phyloP scores from a whole-genome alignment of 37 sponge, comb jelly and placozoan genomes.

The Chondrosia reniformis region DNA sequence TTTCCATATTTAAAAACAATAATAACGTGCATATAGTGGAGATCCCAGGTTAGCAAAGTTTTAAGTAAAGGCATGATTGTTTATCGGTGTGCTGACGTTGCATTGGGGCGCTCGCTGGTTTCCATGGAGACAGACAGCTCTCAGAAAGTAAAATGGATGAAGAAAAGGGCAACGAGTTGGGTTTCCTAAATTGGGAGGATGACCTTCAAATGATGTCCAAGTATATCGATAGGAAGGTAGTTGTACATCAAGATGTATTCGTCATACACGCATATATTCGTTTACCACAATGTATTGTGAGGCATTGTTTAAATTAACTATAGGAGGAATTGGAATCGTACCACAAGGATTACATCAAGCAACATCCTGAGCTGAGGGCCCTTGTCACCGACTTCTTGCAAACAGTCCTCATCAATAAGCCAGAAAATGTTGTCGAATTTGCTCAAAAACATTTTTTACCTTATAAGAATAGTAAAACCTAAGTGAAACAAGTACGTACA shows the following conservation, averaged over 20 bases:
- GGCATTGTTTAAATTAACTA: not conserved
- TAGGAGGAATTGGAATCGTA: constrained; percentile 75
- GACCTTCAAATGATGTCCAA: constrained; percentile 90
- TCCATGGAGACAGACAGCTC: not conserved
- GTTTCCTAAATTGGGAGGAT: constrained; percentile 89
- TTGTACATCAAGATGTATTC: not conserved
- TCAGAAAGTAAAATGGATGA: not conserved
- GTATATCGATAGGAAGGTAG: constrained; percentile 85
- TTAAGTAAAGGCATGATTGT: no score
- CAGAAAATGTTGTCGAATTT: constrained; percentile 83
- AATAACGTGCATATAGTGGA: no score
- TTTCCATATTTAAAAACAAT: no score
- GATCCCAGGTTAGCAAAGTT: no score
- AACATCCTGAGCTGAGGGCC: constrained; percentile 86
- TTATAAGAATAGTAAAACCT: no score
- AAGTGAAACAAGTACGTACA: no score
- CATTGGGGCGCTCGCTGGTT: not conserved
- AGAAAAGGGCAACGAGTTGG: constrained; percentile 23
- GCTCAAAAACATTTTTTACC: constrained; percentile 79
- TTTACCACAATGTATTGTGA: no score
- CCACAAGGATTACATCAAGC: constrained; percentile 64
- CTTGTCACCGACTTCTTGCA: constrained; percentile 90
- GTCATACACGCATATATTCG: no score
- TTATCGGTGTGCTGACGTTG: no score
- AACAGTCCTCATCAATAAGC: constrained; percentile 86